These are phyloP conservation scores for Frankliniella intonsa DNA, from an alignment of 2,888 invertebrate genomes.

Conservation along the genomic window DNA sequence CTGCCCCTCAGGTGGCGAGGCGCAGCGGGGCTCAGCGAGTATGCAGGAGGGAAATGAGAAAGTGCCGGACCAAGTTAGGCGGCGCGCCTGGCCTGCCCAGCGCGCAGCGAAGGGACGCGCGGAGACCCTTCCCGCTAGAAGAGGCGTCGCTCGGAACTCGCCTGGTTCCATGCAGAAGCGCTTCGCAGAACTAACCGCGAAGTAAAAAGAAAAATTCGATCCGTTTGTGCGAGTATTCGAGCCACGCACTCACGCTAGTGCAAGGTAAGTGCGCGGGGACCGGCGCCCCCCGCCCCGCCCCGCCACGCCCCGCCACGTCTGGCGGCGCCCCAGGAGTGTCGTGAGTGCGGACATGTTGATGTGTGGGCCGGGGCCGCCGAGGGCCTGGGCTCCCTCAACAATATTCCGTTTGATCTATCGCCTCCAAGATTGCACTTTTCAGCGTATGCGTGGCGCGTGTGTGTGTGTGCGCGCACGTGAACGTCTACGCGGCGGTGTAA, in stretches of 20 bases:
- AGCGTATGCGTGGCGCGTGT: neutral
- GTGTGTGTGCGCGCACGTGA: neutral
- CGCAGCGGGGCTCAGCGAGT: no score
- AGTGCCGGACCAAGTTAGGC: neutral
- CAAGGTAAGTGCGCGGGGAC: neutral
- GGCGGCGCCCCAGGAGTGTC: slow-evolving; percentile 6
- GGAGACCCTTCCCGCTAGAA: no score
- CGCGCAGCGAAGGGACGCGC: no score
- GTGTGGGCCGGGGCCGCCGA: neutral
- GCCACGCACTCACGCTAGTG: no score
- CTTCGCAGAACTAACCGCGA: no score
- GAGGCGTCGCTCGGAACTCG: no score
- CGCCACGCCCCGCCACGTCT: neutral
- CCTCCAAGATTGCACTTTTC: slow-evolving; percentile 24
- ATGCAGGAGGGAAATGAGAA: neutral
- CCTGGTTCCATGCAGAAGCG: no score
- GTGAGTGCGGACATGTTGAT: slow-evolving; percentile 21
- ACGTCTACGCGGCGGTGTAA: neutral
- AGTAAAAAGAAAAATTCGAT: no score
- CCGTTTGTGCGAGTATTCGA: no score
- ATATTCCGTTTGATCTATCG: slow-evolving; percentile 25
- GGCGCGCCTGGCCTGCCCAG: no score
- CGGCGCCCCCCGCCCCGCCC: neutral
- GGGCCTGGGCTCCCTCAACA: neutral
- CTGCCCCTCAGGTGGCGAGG: no score